Percentiles rank a stretch among this genome's conserved stretches.
Evolutionary conservation across 2,888 invertebrate species (phyloP).

Genomic region (Cynaeus angustus): DNA sequence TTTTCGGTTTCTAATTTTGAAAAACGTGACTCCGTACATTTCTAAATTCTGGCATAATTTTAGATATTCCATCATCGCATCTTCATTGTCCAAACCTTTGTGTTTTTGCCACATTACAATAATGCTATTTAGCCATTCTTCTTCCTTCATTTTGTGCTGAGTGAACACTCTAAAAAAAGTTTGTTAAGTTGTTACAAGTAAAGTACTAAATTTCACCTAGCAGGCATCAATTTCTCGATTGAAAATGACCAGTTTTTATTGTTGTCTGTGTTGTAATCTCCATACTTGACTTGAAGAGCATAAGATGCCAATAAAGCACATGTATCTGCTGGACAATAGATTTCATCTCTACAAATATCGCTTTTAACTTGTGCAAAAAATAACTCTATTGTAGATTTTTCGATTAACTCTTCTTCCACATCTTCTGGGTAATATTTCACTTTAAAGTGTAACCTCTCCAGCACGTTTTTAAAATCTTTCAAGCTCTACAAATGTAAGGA

Average conservation of each 20-base stretch:
- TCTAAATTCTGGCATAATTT: constrained; percentile 97
- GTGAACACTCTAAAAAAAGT: constrained; percentile 84
- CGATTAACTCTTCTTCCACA: constrained; percentile 97
- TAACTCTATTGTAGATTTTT: constrained; percentile 96
- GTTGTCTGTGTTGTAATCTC: constrained; percentile 88
- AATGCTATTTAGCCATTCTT: constrained; percentile 98
- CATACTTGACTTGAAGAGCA: constrained; percentile 97
- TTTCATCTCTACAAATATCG: constrained; percentile 95
- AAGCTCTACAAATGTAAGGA: constrained; percentile 58
- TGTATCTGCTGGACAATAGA: constrained; percentile 99
- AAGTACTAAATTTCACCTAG: constrained; percentile 75
- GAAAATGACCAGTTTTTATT: constrained; percentile 89
- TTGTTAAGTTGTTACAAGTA: constrained; percentile 6
- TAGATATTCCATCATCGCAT: constrained; percentile 99
- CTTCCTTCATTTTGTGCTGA: constrained; percentile 96
- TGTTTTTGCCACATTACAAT: constrained; percentile 98
- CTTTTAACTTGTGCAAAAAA: constrained; percentile 97
- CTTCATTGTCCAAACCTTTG: constrained; percentile 91
- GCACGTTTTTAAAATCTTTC: constrained; percentile 60
- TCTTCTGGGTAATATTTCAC: constrained; percentile 99
- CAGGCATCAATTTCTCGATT: constrained; percentile 93
- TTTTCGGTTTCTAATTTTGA: constrained; percentile 98
- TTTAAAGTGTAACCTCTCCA: constrained; percentile 73
- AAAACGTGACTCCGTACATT: constrained; percentile 99
- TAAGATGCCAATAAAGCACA: constrained; percentile 97